phyloP scores from a whole-genome alignment of 64 coral and sea anemone genomes.

The Dendrophyllia cribrosa region DNA sequence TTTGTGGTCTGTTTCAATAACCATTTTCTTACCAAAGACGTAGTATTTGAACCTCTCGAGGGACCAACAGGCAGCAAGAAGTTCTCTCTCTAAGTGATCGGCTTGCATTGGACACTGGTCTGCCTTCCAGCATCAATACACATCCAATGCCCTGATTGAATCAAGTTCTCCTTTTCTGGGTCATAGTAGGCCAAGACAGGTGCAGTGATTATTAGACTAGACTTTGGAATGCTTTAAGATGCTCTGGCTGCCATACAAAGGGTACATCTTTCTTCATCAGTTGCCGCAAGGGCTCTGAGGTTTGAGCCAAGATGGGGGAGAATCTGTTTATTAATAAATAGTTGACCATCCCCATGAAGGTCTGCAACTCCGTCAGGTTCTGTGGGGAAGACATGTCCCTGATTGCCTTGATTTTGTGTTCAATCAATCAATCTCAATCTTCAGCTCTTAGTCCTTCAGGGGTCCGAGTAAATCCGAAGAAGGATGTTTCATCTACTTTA shows the following conservation, averaged over 20 bases:
- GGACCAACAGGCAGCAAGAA: slow-evolving; percentile 63
- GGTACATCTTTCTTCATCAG: slow-evolving; percentile 69
- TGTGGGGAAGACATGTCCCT: slow-evolving; percentile 48
- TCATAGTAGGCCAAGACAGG: slow-evolving; percentile 71
- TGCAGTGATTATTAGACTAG: slow-evolving; percentile 53
- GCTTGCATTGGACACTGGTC: slow-evolving; percentile 42
- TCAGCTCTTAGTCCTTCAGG: slow-evolving; percentile 53
- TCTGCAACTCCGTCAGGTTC: slow-evolving; percentile 54
- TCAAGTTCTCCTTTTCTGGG: slow-evolving; percentile 36
- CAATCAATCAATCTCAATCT: too few relatives aligned
- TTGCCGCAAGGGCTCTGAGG: slow-evolving; percentile 48
- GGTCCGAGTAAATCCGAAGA: slow-evolving; percentile 54
- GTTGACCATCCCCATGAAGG: slow-evolving; percentile 69
- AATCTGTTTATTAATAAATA: slow-evolving; percentile 73
- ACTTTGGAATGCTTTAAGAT: slow-evolving; percentile 60
- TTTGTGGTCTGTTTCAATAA: slow-evolving; percentile 64
- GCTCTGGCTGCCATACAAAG: slow-evolving; percentile 70
- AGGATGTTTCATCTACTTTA: slow-evolving; percentile 63
- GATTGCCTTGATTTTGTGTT: slow-evolving; percentile 55
- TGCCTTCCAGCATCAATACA: slow-evolving; percentile 47
- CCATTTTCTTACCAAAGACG: slow-evolving; percentile 45
- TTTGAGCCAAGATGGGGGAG: slow-evolving; percentile 39
- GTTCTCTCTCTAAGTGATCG: slow-evolving; percentile 56
- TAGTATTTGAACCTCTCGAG: slow-evolving; percentile 57
- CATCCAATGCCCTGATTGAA: slow-evolving; percentile 51